A percentile compares a stretch with the other conserved stretches of the same genome.
These are phyloP conservation scores for Aramus guarauna DNA, from an alignment of 2,113 vertebrate species.

Conservation along the genomic window DNA sequence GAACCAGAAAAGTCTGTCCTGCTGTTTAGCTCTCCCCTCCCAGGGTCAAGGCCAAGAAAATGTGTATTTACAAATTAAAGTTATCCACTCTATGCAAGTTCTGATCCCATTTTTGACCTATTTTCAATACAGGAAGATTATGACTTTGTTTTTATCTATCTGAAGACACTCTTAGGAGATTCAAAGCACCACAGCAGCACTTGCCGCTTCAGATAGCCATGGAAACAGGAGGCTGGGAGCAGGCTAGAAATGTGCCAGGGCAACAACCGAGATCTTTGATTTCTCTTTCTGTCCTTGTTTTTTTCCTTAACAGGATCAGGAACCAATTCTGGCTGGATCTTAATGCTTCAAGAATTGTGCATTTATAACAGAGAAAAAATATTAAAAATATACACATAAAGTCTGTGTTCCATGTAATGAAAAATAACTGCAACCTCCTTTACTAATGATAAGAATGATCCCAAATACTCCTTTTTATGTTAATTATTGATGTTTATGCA, in stretches of 20 bases:
- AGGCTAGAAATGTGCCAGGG: not conserved
- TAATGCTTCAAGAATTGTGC: not conserved
- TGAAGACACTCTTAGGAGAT: not conserved
- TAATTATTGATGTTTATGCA: not conserved
- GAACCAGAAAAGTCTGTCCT: not conserved
- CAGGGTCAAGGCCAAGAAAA: not conserved
- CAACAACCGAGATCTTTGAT: not conserved
- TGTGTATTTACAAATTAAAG: not conserved
- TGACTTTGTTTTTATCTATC: not conserved
- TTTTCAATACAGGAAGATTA: not conserved
- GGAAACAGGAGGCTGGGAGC: constrained; percentile 21
- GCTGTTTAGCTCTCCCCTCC: not conserved
- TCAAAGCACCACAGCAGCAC: not conserved
- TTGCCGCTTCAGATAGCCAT: constrained; percentile 33
- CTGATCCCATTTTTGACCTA: not conserved
- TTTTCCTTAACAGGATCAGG: not conserved
- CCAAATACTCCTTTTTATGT: not conserved
- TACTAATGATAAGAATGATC: not conserved
- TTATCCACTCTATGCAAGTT: not conserved
- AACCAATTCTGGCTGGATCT: not conserved
- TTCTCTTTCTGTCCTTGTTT: not conserved
- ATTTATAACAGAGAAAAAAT: not conserved
- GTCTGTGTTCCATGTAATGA: not conserved
- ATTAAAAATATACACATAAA: not conserved
- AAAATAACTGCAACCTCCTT: not conserved